Base-by-base conservation (phyloP, 2,888 invertebrate species). In the Onthophagus sagittarius region DNA sequence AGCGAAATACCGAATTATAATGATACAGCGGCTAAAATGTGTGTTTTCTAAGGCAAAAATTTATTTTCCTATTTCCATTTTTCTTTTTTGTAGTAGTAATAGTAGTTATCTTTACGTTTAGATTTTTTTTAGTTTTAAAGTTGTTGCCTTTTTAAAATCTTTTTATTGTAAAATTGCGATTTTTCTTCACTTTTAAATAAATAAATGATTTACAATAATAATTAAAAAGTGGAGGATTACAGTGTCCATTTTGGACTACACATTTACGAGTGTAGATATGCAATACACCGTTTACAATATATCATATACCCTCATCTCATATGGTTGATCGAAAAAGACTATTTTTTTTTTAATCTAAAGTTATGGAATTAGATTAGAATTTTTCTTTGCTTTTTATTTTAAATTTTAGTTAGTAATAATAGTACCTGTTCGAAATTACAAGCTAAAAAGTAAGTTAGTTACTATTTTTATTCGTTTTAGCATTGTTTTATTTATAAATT, bases 201-300 rank as follows among this genome's bases (percentile, higher is more conserved):
- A 23, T 23, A 23, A 23, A 23, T 23, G 23, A 23, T 23, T 23
- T 23, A 3, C 23, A 23, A 23, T 23, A 23, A 23, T 23, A 23
- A 62, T 53, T 13, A 31, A 39, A 72, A 65, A 72, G 23, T 65
- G 32, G 70, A 33, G 39, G 65, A 23, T 71, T 62, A 23, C 23
- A 23, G 23, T 79, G 86, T 86, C 86, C 85, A 86, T 77, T 86
- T 86, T 86, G 85, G 86, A 86, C 85, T 86, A 85, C 85, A 82
- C 82, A 82, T 81, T 82, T 82, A 83, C 83, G 83, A 83, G 82
- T 82, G 80, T 81, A 82, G 81, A 82, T 80, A 77, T 78, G 78
- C 78, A 80, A 79, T 80, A 80, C 79, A 81, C 80, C 76, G 74
- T 76, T 67, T 67, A 15, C 23, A 31, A 15, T 23, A 31, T 67